Conservation (phyloP, 2,888 invertebrate species). For the Machimus rusticus region DNA sequence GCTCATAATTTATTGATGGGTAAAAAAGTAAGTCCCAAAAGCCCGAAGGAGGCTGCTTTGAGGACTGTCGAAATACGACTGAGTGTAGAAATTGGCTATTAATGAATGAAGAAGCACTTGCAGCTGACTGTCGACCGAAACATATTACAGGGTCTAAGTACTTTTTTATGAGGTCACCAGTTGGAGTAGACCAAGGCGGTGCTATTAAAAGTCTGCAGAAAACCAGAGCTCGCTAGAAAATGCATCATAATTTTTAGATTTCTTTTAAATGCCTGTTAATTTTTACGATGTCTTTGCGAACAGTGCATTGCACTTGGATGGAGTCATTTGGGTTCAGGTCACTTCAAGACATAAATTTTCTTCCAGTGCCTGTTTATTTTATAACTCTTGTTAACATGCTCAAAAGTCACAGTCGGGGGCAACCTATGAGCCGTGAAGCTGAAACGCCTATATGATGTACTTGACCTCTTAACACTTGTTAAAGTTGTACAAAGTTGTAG, state of each 20-base stretch:
- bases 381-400: not conserved
- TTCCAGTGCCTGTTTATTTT: not conserved
- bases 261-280: not conserved
- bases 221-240: not conserved
- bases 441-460: not conserved
- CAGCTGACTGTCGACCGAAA: not conserved
- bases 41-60: not conserved
- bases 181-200: not conserved
- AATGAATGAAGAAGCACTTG: not conserved
- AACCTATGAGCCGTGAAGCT: not conserved
- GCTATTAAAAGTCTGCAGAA: not conserved
- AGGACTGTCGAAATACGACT: not conserved
- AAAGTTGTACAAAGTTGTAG: not conserved
- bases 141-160: not conserved
- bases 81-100: not conserved
- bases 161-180: not conserved
- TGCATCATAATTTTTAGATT: not conserved
- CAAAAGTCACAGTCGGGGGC: not conserved
- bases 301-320: not conserved
- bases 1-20: not conserved
- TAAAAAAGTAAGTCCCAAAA: not conserved
- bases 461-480: not conserved
- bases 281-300: not conserved
- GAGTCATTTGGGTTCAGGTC: not conserved
- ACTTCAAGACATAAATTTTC: not conserved